Conservation (phyloP, 2,888 invertebrate species). For the Agrilus cyanescens region DNA sequence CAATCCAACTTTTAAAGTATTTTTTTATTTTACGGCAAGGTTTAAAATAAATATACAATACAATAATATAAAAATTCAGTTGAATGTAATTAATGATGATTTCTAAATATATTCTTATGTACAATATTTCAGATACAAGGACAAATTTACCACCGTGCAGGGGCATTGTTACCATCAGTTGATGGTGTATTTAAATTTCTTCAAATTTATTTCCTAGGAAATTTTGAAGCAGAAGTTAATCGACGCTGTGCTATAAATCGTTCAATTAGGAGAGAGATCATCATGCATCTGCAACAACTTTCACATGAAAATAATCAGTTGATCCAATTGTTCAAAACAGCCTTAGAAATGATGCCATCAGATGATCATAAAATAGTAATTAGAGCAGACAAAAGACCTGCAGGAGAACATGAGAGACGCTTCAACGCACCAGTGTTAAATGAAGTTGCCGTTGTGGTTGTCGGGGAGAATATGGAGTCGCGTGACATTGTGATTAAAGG, state of each 20-base stretch:
- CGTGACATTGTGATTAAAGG: too few relatives aligned
- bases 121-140: constrained; percentile 11
- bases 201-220: constrained; percentile 20
- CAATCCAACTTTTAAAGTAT: constrained; percentile 8
- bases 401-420: too few relatives aligned
- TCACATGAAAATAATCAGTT: constrained; percentile 23
- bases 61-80: constrained; percentile 4
- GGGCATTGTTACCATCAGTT: constrained; percentile 2
- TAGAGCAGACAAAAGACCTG: constrained; percentile 26
- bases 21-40: too few relatives aligned
- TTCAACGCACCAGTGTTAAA: too few relatives aligned
- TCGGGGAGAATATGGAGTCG: too few relatives aligned
- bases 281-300: constrained; percentile 17
- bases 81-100: too few relatives aligned
- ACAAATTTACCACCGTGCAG: constrained; percentile 11
- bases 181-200: constrained; percentile 13
- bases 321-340: constrained; percentile 23
- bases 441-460: too few relatives aligned
- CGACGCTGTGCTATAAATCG: constrained; percentile 11
- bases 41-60: too few relatives aligned
- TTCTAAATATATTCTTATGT: too few relatives aligned
- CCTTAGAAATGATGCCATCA: constrained; percentile 22
- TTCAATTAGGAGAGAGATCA: constrained; percentile 1
- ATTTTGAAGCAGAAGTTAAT: constrained; percentile 14
- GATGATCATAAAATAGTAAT: constrained; percentile 26